Evolutionary conservation across 2,888 invertebrate species (phyloP), one percentile per base, ranked within the genome.

Genomic region (Operophtera brumata): DNA sequence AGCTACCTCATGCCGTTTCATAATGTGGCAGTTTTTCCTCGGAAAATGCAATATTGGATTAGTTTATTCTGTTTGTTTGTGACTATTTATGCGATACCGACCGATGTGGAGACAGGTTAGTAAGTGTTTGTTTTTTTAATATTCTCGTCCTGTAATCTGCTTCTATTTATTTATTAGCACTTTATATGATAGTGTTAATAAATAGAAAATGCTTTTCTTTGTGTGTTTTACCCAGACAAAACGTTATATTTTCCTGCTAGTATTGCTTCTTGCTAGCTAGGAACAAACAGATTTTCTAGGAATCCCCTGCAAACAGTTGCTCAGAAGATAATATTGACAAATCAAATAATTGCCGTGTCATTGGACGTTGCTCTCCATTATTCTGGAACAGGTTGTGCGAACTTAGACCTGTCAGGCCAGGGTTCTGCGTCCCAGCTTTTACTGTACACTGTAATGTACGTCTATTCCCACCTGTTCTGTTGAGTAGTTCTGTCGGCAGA

Each of bases 11-110:
- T 57, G 53, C 47, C 47, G 44, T 61, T 58, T 56, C 42, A 66
- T 57, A 62, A 70, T 69, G 65, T 65, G 54, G 61, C 41, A 47
- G 53, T 58, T 30, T 41, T 55, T 39, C 10, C 36, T 46, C 45
- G 61, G 50, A 77, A 70, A 66, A 84, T 84, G 82, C 65, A 55
- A 66, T 61, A 70, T 49, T 73, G 77, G 70, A 61, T 76, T 44
- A 47, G 70, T 48, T 67, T 77, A 49, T 71, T 67, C 45, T 71
- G 66, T 68, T 66, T 81, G 48, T 53, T 80, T 57, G 71, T 77
- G 67, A 60, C 73, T 39, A 75, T 75, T 57, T 66, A 70, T 59
- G 76, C 76, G 12, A 69, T 72, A 26, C 61, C 65, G 12, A 71
- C 55, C 58, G 70, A 67, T 47, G 55, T 48, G 41, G 47, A 34